Evolutionary conservation across 2,888 invertebrate species (phyloP), one percentile per base, ranked within the genome.

Genomic region (Lottia gigantea): DNA sequence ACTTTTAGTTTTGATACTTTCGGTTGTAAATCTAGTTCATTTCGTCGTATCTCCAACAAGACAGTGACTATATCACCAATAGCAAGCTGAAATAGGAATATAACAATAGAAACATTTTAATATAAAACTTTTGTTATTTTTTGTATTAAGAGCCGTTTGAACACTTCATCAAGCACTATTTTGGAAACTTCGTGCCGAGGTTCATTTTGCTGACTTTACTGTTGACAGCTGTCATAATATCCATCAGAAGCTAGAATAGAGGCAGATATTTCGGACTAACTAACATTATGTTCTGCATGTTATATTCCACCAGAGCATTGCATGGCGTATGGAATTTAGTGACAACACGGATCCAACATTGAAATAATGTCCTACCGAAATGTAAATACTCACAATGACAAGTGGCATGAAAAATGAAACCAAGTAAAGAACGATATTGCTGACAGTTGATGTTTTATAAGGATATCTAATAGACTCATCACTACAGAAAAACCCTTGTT

Each of bases 401-500:
- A 55, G 16, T 0, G 74, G 69, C 2, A 74, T 16, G n/a, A 49
- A 64, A 16, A 77, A 61, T 12, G 73, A 72, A 11, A 76, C 70
- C 14, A 67, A 62, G 6, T 73, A 64, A 16, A 80, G 66, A 2
- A 69, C 68, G 23, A 70, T 66, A 16, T 76, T 80, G 1, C 81
- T 79, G 11, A 88, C 80, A 0, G 88, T 88, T 72, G 82, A 82
- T n/a, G 78, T 78, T 81, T 93, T 92, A 89, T 92, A 95, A 8
- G 96, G 97, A 88, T 97, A 95, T 83, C 91, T 92, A 66, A 98
- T 91, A 69, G 95, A 94, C 86, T 96, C 95, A 90, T 98, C 98
- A 87, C 95, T 93, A 90, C 97, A 98, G 90, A 95, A 96, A 91
- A 97, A 97, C 26, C 98, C 98, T 76, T 97, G 87, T n/a, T 76